Evolutionary conservation across 2,888 invertebrate species (phyloP).

Genomic region (Orgyia antiqua): DNA sequence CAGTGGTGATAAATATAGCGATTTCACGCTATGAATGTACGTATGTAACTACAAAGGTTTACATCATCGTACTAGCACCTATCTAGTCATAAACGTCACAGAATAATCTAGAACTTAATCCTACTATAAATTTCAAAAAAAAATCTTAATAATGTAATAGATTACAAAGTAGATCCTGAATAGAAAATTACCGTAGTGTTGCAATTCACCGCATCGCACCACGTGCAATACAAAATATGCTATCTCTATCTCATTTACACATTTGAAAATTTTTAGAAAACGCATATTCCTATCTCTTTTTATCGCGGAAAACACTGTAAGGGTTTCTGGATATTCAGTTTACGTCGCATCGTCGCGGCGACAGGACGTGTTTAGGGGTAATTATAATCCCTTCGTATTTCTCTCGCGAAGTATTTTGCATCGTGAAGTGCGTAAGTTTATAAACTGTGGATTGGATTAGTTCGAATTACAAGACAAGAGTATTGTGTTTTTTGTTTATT

Average conservation of each 20-base stretch:
- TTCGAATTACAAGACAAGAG: slow-evolving; percentile 2
- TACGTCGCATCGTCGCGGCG: slow-evolving; percentile 52
- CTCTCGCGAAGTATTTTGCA: slow-evolving; percentile 29
- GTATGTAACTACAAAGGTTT: too few relatives aligned
- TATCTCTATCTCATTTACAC: slow-evolving; percentile 41
- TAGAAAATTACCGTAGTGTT: slow-evolving; percentile 73
- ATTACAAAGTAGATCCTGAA: too few relatives aligned
- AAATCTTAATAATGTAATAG: too few relatives aligned
- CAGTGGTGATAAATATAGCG: too few relatives aligned
- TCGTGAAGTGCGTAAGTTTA: slow-evolving; percentile 37
- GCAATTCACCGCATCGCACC: slow-evolving; percentile 70
- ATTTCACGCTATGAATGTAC: too few relatives aligned
- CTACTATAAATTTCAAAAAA: too few relatives aligned
- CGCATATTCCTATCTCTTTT: slow-evolving; percentile 36
- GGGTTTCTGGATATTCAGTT: slow-evolving; percentile 47
- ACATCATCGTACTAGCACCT: too few relatives aligned
- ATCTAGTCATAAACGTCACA: too few relatives aligned
- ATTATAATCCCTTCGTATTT: slow-evolving; percentile 28
- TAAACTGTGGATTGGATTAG: slow-evolving; percentile 20
- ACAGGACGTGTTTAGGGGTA: slow-evolving; percentile 31
- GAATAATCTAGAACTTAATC: too few relatives aligned
- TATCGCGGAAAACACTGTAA: slow-evolving; percentile 55
- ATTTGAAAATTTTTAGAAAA: slow-evolving; percentile 29
- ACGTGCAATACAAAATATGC: slow-evolving; percentile 56
- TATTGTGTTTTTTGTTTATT: slow-evolving; percentile 11